A percentile compares a stretch with the other conserved stretches of the same genome.
These are phyloP conservation scores for Osmoderma eremita DNA, from an alignment of 2,888 invertebrate species.

Conservation along the genomic window DNA sequence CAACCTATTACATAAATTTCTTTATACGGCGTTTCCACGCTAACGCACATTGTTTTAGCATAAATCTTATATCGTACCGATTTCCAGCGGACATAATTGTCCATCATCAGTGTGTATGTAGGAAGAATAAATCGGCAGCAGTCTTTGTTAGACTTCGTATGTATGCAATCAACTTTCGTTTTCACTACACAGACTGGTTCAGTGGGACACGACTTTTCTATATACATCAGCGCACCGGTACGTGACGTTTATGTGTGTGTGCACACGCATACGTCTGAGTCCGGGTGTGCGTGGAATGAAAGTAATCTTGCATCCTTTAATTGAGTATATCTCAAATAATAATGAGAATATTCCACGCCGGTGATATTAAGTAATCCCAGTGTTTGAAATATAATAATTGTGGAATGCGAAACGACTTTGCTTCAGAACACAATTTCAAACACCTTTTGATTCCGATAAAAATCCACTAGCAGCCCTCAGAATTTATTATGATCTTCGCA, in stretches of 20 bases:
- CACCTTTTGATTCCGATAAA: background rate
- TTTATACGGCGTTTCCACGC: constrained; percentile 14
- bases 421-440: background rate
- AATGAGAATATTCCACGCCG: constrained; percentile 8
- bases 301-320: constrained; percentile 38
- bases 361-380: constrained; percentile 3
- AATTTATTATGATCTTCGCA: too few species aligned
- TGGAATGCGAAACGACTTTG: background rate
- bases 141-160: constrained; percentile 37
- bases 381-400: background rate
- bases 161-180: constrained; percentile 49
- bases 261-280: constrained; percentile 4
- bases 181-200: constrained; percentile 52
- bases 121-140: constrained; percentile 42
- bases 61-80: constrained; percentile 27
- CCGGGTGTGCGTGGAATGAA: constrained; percentile 32
- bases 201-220: constrained; percentile 50
- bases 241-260: too few species aligned
- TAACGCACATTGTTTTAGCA: constrained; percentile 16
- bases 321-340: constrained; percentile 31
- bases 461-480: too few species aligned
- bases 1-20: constrained; percentile 16
- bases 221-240: constrained; percentile 31
- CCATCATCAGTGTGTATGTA: constrained; percentile 37
- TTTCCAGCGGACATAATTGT: constrained; percentile 33